These are phyloP conservation scores for Mya arenaria DNA, from an alignment of 1,140 invertebrate species.

Conservation along the genomic window DNA sequence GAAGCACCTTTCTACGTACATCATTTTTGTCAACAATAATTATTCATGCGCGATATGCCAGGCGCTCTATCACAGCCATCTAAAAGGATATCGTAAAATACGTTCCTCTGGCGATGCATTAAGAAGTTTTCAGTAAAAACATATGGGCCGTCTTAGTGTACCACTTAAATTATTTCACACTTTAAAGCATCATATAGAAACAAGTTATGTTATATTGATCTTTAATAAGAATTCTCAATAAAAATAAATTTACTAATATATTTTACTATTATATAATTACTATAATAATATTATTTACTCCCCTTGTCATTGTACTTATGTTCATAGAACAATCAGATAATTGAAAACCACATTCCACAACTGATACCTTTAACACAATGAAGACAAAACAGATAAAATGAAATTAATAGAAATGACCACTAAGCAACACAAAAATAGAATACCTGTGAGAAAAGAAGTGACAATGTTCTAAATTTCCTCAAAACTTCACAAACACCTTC, in stretches of 20 bases:
- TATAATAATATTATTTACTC: too few relatives aligned
- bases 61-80: slow-evolving; percentile 22
- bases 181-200: background rate
- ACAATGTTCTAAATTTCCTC: background rate
- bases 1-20: background rate
- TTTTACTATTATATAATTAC: too few relatives aligned
- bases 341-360: too few relatives aligned
- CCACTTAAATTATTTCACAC: background rate
- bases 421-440: too few relatives aligned
- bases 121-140: slow-evolving; percentile 6
- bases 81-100: slow-evolving; percentile 19
- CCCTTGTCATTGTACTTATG: too few relatives aligned
- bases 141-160: background rate
- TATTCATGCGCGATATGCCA: slow-evolving; percentile 24
- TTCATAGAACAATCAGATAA: too few relatives aligned
- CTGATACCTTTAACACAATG: too few relatives aligned
- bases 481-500: background rate
- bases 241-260: too few relatives aligned
- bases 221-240: slow-evolving; percentile 7
- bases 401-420: too few relatives aligned
- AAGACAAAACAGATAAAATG: too few relatives aligned
- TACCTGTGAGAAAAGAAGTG: background rate
- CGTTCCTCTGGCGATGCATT: background rate
- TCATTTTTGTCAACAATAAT: slow-evolving; percentile 30
- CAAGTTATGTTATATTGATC: slow-evolving; percentile 14